Evolutionary conservation across 2,797 vertebrate genomes (phyloP).

Genomic region (Brotogeris chrysoptera): DNA sequence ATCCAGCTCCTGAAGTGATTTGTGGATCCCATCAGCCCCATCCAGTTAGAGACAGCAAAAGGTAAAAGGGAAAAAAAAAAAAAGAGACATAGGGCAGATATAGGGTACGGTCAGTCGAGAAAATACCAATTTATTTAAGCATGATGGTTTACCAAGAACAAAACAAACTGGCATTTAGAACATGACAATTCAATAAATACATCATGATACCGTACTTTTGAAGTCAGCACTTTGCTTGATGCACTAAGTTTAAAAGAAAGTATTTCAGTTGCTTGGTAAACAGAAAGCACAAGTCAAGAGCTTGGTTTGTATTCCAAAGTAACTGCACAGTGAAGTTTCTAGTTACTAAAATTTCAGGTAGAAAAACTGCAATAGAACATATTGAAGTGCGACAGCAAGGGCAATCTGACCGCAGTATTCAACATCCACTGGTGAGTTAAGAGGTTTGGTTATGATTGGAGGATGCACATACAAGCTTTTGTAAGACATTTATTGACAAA

Average conservation of each 20-base stretch:
- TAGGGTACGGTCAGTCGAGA: constrained; percentile 76
- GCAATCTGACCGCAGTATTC: background rate
- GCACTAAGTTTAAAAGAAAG: background rate
- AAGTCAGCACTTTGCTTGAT: background rate
- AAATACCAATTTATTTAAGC: constrained; percentile 38
- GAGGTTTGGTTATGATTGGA: background rate
- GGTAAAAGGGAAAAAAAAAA: constrained; percentile 59
- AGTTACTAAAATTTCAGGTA: background rate
- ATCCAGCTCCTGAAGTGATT: constrained; percentile 94
- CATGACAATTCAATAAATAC: constrained; percentile 5
- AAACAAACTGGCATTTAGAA: constrained; percentile 27
- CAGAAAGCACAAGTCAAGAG: background rate
- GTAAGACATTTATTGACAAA: background rate
- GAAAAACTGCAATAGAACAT: background rate
- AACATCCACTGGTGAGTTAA: background rate
- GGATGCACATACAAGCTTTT: background rate
- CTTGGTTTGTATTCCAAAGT: background rate
- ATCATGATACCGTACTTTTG: background rate
- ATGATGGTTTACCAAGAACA: constrained; percentile 56
- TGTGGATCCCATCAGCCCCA: constrained; percentile 84
- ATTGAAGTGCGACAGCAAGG: background rate
- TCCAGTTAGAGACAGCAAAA: constrained; percentile 79
- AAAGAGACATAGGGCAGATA: constrained; percentile 74
- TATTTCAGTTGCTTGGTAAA: constrained; percentile 41
- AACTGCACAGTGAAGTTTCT: background rate